Conservation (phyloP, 2,888 invertebrate species). For the Halictus quadricinctus region DNA sequence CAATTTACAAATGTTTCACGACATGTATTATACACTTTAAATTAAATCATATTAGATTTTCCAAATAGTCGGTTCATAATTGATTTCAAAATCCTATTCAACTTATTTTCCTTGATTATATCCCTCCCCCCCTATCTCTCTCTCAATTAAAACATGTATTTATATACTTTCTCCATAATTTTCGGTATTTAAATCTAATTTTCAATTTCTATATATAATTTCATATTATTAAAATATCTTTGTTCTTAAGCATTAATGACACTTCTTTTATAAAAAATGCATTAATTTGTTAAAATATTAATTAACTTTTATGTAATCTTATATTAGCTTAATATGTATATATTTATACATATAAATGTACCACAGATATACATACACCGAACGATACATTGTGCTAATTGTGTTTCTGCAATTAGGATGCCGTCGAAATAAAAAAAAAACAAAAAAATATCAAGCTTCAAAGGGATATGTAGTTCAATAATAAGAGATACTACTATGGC, state of each 20-base stretch:
- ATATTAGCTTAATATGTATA: constrained; percentile 21
- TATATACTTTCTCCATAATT: constrained; percentile 37
- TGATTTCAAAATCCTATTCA: background rate
- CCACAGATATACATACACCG: constrained; percentile 10
- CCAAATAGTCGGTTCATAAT: constrained; percentile 13
- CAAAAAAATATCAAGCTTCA: background rate
- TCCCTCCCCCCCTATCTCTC: background rate
- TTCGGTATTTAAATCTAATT: constrained; percentile 33
- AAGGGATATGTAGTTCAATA: background rate
- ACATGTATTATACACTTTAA: constrained; percentile 28
- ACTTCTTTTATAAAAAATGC: constrained; percentile 36
- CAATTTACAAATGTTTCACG: constrained; percentile 42
- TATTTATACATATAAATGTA: constrained; percentile 19
- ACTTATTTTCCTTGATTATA: background rate
- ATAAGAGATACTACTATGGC: background rate
- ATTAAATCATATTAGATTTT: constrained; percentile 21
- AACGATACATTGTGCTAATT: background rate
- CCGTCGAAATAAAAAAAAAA: background rate
- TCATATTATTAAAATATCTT: constrained; percentile 61
- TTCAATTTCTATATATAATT: constrained; percentile 32
- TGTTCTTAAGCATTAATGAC: constrained; percentile 31
- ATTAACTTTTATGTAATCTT: constrained; percentile 19
- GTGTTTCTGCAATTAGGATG: background rate
- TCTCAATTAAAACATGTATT: constrained; percentile 26
- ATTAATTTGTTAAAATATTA: constrained; percentile 45